Percentiles rank a stretch among this genome's conserved stretches.
These are phyloP conservation scores for Plumapathes pennacea DNA, from an alignment of 92 coral and sea anemone species.

Conservation along the genomic window DNA sequence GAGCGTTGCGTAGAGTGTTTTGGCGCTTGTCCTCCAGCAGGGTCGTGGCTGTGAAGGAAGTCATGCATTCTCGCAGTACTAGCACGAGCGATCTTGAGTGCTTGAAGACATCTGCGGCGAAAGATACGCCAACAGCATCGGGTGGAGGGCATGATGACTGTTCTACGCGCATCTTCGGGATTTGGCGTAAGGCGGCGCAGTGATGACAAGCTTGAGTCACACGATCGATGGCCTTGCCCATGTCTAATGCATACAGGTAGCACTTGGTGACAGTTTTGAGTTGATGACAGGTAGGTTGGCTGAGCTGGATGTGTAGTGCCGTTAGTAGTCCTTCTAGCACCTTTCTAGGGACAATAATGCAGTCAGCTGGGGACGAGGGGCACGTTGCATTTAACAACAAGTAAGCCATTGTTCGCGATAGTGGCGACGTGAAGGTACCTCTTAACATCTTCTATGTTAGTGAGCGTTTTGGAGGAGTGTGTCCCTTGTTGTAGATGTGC, in stretches of 20 bases:
- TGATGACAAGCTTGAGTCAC: conserved; percentile 11
- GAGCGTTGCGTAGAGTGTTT: conserved; percentile 25
- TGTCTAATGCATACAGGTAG: conserved; percentile 39
- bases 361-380: conserved; percentile 18
- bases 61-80: conserved; percentile 17
- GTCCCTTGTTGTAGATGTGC: conserved; percentile 50
- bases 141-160: conserved; percentile 24
- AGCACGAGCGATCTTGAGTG: conserved; percentile 8
- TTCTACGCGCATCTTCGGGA: conserved; percentile 4
- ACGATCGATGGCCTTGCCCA: conserved; percentile 24
- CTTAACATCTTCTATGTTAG: conserved; percentile 35
- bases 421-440: conserved; percentile 24
- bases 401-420: conserved; percentile 39
- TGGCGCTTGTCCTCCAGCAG: conserved; percentile 26
- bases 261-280: conserved; percentile 19
- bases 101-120: conserved; percentile 22
- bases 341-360: conserved; percentile 11
- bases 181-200: conserved; percentile 9
- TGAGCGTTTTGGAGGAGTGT: conserved; percentile 30
- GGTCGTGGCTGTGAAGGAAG: conserved; percentile 17
- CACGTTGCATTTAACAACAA: too few relatives aligned
- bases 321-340: conserved; percentile 37
- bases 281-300: conserved; percentile 53
- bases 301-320: conserved; percentile 37
- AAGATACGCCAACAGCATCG: conserved; percentile 14